phyloP scores from a whole-genome alignment of 2,113 vertebrate genomes.

The Symphodus melops region DNA sequence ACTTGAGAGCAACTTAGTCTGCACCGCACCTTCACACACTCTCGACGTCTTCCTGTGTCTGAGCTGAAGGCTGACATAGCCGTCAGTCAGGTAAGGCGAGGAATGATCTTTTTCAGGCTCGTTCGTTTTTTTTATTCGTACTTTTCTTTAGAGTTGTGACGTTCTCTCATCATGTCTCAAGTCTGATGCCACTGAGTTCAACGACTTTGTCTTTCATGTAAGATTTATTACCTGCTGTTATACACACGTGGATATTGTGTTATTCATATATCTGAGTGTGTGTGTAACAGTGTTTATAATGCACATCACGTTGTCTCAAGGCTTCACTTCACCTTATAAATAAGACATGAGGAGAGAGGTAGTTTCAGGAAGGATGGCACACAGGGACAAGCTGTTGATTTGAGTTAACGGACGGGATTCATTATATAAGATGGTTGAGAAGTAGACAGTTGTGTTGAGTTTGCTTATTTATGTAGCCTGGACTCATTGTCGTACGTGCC shows the following conservation, averaged over 20 bases:
- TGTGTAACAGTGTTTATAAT: not conserved
- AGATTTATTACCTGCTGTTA: not conserved
- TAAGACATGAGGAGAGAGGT: not conserved
- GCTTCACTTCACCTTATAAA: not conserved
- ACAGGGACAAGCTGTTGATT: not conserved
- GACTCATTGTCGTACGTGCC: not conserved
- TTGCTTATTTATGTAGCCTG: too few relatives aligned
- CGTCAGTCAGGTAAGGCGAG: conserved; percentile 47
- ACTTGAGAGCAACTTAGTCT: conserved; percentile 47
- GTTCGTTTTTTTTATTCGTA: not conserved
- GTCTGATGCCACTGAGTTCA: too few relatives aligned
- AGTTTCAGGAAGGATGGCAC: not conserved
- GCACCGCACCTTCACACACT: conserved; percentile 1
- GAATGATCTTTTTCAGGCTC: not conserved
- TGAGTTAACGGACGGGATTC: not conserved
- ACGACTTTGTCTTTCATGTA: too few relatives aligned
- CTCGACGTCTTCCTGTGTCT: conserved; percentile 5
- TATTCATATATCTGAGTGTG: not conserved
- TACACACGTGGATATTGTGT: not conserved
- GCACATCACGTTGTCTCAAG: not conserved
- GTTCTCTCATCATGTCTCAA: too few relatives aligned
- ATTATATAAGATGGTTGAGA: too few relatives aligned
- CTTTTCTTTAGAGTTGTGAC: too few relatives aligned
- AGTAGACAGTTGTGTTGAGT: not conserved
- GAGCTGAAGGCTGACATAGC: conserved; percentile 7